Evolutionary conservation across 2,797 vertebrate genomes (phyloP), one percentile per base, ranked within the genome.

Genomic region (Eulemur albifrons): DNA sequence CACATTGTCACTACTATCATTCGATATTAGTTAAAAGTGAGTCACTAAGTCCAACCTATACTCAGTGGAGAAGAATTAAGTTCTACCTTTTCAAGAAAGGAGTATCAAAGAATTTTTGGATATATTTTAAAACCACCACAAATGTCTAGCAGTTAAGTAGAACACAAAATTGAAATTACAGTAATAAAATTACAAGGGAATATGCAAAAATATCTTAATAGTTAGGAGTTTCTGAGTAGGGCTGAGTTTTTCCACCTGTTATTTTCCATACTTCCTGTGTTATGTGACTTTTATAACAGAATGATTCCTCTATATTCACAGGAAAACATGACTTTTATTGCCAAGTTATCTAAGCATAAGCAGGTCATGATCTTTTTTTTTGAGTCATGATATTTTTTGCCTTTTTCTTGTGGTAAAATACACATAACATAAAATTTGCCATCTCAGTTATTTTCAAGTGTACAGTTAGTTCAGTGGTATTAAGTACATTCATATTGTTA

Each of bases 171-270:
- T 45, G 30, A 82, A 88, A 27, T 86, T 72, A 79, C 4, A 23
- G 63, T 65, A 50, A 76, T 40, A 76, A 48, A 48, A 32, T 32
- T n/a, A 80, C 35, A 84, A 61, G 40, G 9, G 25, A 76, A 52
- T 35, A 35, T 94, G 27, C 25, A 95, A 79, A 95, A 95, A 57
- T 86, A 95, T 67, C 48, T 84, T 79, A 88, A 84, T 85, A 38
- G 25, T 79, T 92, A 69, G 35, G 83, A 61, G 75, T 92, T 85
- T 43, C 30, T 21, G 35, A 69, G 7, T 57, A 75, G 45, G n/a
- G 11, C 73, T 92, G 48, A 75, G 23, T 73, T 75, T 88, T 84
- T 48, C 8, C 21, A 9, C 35, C 45, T 91, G 2, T 59, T 35
- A 27, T 69, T 88, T 96, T 67, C 23, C 40, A 59, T 54, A 73